Conservation (phyloP, 2,888 invertebrate genomes). For the Lasioglossum leucozonium region DNA sequence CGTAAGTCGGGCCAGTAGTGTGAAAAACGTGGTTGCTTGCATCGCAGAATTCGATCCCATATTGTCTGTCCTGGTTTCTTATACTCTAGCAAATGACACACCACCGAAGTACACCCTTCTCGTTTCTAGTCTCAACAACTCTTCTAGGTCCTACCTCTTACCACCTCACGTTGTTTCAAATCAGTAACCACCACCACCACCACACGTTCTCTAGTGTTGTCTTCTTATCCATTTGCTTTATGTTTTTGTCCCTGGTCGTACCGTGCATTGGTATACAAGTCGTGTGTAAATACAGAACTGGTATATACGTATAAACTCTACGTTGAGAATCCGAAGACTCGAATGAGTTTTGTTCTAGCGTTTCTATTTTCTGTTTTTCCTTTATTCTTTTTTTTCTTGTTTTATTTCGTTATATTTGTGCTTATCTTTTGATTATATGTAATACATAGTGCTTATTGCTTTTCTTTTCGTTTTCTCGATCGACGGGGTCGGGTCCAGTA, state of each 20-base stretch:
- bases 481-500: neutral
- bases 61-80: constrained; percentile 65
- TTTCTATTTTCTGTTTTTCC: constrained; percentile 10
- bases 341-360: constrained; percentile 21
- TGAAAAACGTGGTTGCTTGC: constrained; percentile 68
- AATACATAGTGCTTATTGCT: constrained; percentile 63
- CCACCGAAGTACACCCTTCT: constrained; percentile 24
- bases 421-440: constrained; percentile 54
- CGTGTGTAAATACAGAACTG: constrained; percentile 38
- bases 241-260: constrained; percentile 44
- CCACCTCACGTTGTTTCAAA: constrained; percentile 32
- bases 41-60: constrained; percentile 55
- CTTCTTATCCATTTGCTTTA: constrained; percentile 32
- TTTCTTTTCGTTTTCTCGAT: constrained; percentile 26
- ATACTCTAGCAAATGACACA: constrained; percentile 44
- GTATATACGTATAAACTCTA: constrained; percentile 2
- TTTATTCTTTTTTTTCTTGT: constrained; percentile 12
- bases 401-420: constrained; percentile 40
- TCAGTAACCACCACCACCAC: constrained; percentile 26
- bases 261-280: constrained; percentile 20
- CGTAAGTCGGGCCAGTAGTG: constrained; percentile 75
- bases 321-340: constrained; percentile 1
- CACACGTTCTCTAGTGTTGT: constrained; percentile 46
- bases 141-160: constrained; percentile 38
- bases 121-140: constrained; percentile 49